phyloP scores from a whole-genome alignment of 2,797 vertebrate genomes.

The Momotus momota region DNA sequence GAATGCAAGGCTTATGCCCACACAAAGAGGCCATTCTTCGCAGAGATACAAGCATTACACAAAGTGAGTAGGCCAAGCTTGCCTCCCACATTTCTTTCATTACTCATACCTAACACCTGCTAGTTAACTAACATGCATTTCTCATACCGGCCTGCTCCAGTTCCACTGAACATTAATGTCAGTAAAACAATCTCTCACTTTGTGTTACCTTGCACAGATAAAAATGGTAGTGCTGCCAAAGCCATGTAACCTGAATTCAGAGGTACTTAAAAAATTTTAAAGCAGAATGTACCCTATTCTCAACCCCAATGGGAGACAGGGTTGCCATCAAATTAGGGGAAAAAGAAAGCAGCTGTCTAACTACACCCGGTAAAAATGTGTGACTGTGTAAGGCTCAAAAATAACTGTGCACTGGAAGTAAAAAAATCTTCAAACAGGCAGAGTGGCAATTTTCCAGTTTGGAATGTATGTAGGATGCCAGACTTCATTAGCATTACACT shows the following conservation, averaged over 20 bases:
- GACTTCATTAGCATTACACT: not conserved
- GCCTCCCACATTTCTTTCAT: constrained; percentile 68
- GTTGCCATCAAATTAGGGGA: not conserved
- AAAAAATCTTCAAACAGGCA: not conserved
- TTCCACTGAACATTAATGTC: constrained; percentile 23
- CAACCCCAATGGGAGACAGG: not conserved
- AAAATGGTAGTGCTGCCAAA: not conserved
- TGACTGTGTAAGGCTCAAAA: not conserved
- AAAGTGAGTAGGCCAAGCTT: constrained; percentile 42
- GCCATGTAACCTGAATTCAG: not conserved
- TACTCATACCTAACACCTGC: constrained; percentile 60
- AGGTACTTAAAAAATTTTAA: not conserved
- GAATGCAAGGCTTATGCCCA: constrained; percentile 57
- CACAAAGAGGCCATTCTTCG: constrained; percentile 62
- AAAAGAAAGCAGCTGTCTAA: not conserved
- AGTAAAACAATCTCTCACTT: constrained; percentile 52
- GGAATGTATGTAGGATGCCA: not conserved
- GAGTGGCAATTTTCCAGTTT: not conserved
- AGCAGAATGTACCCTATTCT: not conserved
- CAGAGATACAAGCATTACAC: constrained; percentile 8
- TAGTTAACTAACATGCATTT: constrained; percentile 53
- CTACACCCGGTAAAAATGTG: not conserved
- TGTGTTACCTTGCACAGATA: not conserved
- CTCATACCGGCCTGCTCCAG: constrained; percentile 15
- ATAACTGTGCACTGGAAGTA: not conserved